Conservation (phyloP, 2,113 vertebrate genomes). For the Xiphophorus maculatus region DNA sequence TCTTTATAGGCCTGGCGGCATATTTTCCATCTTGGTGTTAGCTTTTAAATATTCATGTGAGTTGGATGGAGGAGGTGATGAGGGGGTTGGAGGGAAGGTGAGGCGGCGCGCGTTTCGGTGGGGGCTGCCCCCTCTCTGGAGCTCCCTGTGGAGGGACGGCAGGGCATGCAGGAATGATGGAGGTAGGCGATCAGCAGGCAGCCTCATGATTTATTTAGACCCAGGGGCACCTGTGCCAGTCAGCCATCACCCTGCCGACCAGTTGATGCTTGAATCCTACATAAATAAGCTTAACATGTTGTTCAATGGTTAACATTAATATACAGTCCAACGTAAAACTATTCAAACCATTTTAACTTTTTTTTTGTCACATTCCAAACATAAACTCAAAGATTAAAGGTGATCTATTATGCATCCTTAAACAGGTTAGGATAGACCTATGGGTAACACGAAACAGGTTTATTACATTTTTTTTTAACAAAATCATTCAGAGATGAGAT, state of each 20-base stretch:
- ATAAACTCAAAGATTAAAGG: background rate
- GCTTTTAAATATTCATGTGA: constrained; percentile 78
- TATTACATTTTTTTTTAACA: too few relatives aligned
- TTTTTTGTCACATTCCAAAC: background rate
- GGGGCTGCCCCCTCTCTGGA: constrained; percentile 55
- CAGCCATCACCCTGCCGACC: constrained; percentile 55
- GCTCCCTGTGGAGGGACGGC: constrained; percentile 62
- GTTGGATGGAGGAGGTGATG: constrained; percentile 62
- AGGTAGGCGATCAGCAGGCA: constrained; percentile 53
- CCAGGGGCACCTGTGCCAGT: constrained; percentile 72
- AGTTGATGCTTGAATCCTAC: constrained; percentile 18
- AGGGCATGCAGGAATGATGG: constrained; percentile 49
- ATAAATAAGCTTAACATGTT: constrained; percentile 38
- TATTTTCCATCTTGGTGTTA: constrained; percentile 64
- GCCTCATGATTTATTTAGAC: constrained; percentile 79
- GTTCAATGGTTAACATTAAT: constrained; percentile 38
- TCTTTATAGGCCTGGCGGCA: constrained; percentile 54
- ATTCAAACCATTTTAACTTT: background rate
- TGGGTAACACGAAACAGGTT: too few relatives aligned
- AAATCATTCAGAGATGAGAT: too few relatives aligned
- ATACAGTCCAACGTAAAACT: background rate
- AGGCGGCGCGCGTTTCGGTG: constrained; percentile 21
- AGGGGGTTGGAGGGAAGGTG: constrained; percentile 26
- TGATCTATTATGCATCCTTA: background rate
- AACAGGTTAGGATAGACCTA: too few relatives aligned